phyloP scores from a whole-genome alignment of 2,797 vertebrate species.

The Epinephelus awoara region DNA sequence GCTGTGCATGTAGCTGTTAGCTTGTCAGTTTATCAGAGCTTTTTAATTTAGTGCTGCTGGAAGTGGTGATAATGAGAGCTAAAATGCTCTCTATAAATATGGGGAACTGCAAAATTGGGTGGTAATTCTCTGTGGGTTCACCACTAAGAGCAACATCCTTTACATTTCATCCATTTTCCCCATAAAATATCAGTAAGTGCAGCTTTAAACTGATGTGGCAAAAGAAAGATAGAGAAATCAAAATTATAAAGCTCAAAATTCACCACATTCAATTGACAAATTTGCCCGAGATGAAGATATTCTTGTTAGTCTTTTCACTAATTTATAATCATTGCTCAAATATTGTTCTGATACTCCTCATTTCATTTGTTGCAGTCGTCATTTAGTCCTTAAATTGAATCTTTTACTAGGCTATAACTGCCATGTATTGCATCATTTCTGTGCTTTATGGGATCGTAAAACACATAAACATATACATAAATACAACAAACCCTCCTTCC shows the following conservation, averaged over 20 bases:
- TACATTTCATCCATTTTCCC: too few species aligned
- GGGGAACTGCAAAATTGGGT: too few species aligned
- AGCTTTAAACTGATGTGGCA: background rate
- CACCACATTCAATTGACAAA: background rate
- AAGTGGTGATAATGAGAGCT: background rate
- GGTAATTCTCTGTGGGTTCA: too few species aligned
- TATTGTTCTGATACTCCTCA: background rate
- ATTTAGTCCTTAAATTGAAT: background rate
- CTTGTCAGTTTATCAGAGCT: background rate
- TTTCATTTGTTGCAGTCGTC: background rate
- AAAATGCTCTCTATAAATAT: background rate
- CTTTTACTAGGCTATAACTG: background rate
- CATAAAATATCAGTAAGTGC: background rate
- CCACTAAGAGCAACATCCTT: too few species aligned
- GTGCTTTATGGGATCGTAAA: background rate
- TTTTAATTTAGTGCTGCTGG: background rate
- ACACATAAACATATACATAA: conserved; percentile 12
- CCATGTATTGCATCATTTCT: conserved; percentile 10
- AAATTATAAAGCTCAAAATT: background rate
- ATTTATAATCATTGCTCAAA: background rate
- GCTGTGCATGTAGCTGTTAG: background rate
- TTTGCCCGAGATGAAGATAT: background rate
- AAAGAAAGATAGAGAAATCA: background rate
- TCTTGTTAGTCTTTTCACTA: background rate
- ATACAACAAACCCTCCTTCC: background rate